These are phyloP conservation scores for Homalodisca vitripennis DNA, from an alignment of 1,140 invertebrate genomes.

Conservation along the genomic window DNA sequence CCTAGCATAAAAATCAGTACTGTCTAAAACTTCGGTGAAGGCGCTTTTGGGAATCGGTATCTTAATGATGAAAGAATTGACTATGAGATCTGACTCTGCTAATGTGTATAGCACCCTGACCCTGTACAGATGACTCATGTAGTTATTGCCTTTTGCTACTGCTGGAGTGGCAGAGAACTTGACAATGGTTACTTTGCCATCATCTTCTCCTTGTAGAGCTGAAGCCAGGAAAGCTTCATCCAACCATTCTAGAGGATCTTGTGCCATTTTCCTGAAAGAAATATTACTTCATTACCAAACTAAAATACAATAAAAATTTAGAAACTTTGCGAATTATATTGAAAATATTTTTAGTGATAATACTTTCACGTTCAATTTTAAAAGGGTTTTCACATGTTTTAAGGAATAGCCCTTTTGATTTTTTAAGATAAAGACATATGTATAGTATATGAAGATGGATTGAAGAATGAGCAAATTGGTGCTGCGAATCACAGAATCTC, in stretches of 20 bases:
- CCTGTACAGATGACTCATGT: conserved; percentile 56
- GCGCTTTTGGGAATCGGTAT: conserved; percentile 46
- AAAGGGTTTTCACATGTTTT: no score
- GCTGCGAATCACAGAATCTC: no score
- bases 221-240: neutral
- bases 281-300: no score
- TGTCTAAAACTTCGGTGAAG: conserved; percentile 46
- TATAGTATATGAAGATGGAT: no score
- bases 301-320: no score
- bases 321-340: no score
- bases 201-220: neutral
- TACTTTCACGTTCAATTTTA: no score
- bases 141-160: conserved; percentile 55
- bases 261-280: no score
- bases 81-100: conserved; percentile 12
- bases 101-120: conserved; percentile 45
- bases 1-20: conserved; percentile 49
- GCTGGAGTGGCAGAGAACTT: conserved; percentile 3
- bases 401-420: no score
- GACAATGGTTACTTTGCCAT: neutral
- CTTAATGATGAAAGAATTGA: conserved; percentile 50
- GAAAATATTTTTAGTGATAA: no score
- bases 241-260: neutral
- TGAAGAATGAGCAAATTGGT: no score
- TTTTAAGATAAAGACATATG: no score